Base-by-base conservation (phyloP, 2,888 invertebrate genomes). In the Chloroclysta siterata region DNA sequence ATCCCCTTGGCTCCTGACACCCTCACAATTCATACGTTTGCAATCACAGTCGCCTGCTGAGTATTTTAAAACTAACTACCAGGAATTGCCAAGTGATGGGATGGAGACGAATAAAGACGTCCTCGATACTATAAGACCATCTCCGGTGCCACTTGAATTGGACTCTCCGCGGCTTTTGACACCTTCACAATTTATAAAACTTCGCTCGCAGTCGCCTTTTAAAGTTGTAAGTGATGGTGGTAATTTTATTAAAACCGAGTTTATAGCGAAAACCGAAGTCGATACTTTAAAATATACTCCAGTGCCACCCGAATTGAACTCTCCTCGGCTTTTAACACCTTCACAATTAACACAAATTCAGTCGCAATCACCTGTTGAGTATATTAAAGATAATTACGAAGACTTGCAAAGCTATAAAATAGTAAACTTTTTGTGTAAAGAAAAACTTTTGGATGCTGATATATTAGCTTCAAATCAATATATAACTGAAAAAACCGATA, bases 371-470 rank as follows among this genome's bases (percentile, higher is more conserved):
- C 66, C 59, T 50, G 22, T 63, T 44, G 56, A 54, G 22, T 56
- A 59, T 44, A 59, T 91, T 50, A 87, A 82, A 71, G 83, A 92
- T 65, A 80, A 88, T 62, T 91, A 80, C 70, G 87, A 88, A 80
- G 92, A 91, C 75, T 82, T 93, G 65, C 85, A 88, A 59, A 93
- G 93, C 72, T 93, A 93, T 72, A 92, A 90, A 81, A 90, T 93
- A 60, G 92, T 93, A n/a, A 91, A 83, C 71, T 87, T 88, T 7
- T 60, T 93, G 28, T 84, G 82, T 65, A 90, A 88, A 72, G 88
- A 87, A 67, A 84, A 84, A 58, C 69, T 80, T 63, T 76, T 81
- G 47, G 82, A 83, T 65, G 72, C 72, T 39, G 73, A 80, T 54
- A 67, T 58, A 48, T 8, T 46, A 36, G 53, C 63, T 36, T 58